Conservation (phyloP, 2,797 vertebrate species). For the Toxotes lorentzi region DNA sequence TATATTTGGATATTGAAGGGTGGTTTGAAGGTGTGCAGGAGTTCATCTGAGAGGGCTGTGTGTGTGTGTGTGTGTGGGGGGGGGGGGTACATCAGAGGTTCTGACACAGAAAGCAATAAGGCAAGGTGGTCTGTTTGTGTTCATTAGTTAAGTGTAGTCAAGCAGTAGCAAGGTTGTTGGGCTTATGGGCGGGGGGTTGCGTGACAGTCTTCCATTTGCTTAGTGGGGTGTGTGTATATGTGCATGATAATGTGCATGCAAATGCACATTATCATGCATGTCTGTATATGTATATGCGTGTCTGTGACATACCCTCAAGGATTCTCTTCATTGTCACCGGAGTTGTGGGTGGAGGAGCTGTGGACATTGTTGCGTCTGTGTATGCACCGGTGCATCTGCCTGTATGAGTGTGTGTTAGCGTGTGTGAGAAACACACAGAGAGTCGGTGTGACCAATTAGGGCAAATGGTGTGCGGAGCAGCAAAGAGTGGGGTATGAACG, state of each 20-base stretch:
- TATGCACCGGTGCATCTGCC: slow-evolving; percentile 55
- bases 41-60: too few relatives aligned
- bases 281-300: slow-evolving; percentile 52
- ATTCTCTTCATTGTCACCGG: slow-evolving; percentile 53
- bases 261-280: too few relatives aligned
- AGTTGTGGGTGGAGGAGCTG: slow-evolving; percentile 37
- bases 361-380: slow-evolving; percentile 58
- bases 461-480: slow-evolving; percentile 68
- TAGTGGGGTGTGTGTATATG: slow-evolving; percentile 57
- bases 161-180: slow-evolving; percentile 28
- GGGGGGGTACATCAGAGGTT: background rate
- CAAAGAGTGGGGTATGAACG: slow-evolving; percentile 69
- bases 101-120: background rate
- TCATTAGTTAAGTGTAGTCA: slow-evolving; percentile 39
- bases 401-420: slow-evolving; percentile 25
- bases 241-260: slow-evolving; percentile 62
- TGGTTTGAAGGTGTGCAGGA: too few relatives aligned
- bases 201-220: slow-evolving; percentile 73
- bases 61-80: too few relatives aligned
- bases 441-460: slow-evolving; percentile 66
- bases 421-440: background rate
- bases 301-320: slow-evolving; percentile 68
- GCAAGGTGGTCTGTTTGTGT: slow-evolving; percentile 14
- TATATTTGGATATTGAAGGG: background rate
- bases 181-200: slow-evolving; percentile 42